Evolutionary conservation across 2,797 vertebrate species (phyloP).

Genomic region (Xenopus petersii): DNA sequence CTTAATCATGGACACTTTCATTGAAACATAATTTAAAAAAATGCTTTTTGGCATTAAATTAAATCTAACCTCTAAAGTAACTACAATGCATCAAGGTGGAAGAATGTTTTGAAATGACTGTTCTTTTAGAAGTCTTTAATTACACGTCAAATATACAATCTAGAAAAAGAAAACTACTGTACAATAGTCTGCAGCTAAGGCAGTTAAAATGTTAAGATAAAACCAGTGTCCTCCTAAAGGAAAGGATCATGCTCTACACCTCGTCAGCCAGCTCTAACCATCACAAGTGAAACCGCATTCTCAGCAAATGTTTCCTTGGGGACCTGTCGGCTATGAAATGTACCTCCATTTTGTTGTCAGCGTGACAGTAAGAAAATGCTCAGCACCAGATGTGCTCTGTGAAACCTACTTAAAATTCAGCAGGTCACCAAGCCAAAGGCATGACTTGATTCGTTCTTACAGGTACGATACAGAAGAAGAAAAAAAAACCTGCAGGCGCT

Average conservation of each 20-base stretch:
- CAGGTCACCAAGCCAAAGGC: slow-evolving; percentile 34
- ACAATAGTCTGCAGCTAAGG: too few relatives aligned
- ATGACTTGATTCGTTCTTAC: slow-evolving; percentile 5
- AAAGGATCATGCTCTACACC: neutral
- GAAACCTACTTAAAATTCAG: slow-evolving; percentile 35
- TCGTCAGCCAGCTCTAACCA: neutral
- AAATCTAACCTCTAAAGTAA: too few relatives aligned
- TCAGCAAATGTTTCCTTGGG: slow-evolving; percentile 18
- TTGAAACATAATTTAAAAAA: too few relatives aligned
- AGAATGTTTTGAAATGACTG: too few relatives aligned
- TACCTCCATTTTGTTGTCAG: neutral
- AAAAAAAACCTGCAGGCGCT: slow-evolving; percentile 14
- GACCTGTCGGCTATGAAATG: slow-evolving; percentile 4
- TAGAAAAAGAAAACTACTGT: too few relatives aligned
- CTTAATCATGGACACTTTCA: too few relatives aligned
- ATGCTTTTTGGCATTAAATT: too few relatives aligned
- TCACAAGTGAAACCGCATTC: slow-evolving; percentile 6
- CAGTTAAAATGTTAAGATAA: too few relatives aligned
- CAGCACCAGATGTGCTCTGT: neutral
- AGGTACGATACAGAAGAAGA: slow-evolving; percentile 48
- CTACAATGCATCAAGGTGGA: too few relatives aligned
- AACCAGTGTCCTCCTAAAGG: neutral
- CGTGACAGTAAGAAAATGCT: neutral
- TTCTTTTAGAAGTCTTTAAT: too few relatives aligned
- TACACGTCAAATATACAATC: too few relatives aligned